Evolutionary conservation across 2,797 vertebrate species (phyloP).

Genomic region (Coreius guichenoti): DNA sequence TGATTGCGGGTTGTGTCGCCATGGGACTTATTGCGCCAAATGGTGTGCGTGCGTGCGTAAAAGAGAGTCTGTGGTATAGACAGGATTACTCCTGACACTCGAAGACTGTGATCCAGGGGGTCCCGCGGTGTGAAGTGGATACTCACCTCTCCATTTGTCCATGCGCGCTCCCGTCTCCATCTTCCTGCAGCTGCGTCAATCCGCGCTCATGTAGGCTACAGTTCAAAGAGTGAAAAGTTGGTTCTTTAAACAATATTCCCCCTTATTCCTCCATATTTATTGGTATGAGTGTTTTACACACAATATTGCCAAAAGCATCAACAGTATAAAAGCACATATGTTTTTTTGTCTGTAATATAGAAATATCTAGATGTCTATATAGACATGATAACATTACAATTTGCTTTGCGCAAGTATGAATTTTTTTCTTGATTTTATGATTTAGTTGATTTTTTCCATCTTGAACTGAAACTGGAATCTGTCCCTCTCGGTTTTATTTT

Average conservation of each 20-base stretch:
- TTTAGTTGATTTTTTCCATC: neutral
- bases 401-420: neutral
- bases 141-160: constrained; percentile 46
- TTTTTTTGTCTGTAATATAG: neutral
- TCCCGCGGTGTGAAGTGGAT: constrained; percentile 47
- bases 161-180: constrained; percentile 4
- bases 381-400: too few species aligned
- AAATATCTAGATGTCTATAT: too few species aligned
- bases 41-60: constrained; percentile 64
- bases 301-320: neutral
- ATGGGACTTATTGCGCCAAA: constrained; percentile 80
- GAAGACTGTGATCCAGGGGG: constrained; percentile 44
- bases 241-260: neutral
- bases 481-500: neutral
- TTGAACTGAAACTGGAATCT: neutral
- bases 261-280: too few species aligned
- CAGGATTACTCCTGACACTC: constrained; percentile 38
- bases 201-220: neutral
- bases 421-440: neutral
- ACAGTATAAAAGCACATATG: neutral
- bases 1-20: constrained; percentile 71
- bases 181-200: constrained; percentile 12
- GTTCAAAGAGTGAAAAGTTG: neutral
- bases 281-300: neutral
- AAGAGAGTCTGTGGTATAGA: constrained; percentile 7